Evolutionary conservation across 2,113 vertebrate genomes (phyloP).

Genomic region (Cyphomyrus discorhynchus): DNA sequence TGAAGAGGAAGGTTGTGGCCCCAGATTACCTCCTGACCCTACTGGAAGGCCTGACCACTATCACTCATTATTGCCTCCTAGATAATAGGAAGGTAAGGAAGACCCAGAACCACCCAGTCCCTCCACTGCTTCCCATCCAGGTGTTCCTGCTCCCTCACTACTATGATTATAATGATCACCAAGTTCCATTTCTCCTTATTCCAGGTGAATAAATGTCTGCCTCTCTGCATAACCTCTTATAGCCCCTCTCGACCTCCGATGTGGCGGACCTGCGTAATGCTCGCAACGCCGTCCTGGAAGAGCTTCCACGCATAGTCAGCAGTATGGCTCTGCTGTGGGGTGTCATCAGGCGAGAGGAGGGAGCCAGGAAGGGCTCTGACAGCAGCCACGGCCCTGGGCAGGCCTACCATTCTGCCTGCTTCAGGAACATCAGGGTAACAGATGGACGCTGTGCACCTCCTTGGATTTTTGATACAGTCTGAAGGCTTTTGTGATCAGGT

Average conservation of each 20-base stretch:
- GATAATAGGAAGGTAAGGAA: constrained; percentile 78
- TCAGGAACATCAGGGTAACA: constrained; percentile 84
- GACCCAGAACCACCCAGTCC: background rate
- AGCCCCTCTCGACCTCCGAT: constrained; percentile 64
- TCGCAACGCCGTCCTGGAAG: constrained; percentile 80
- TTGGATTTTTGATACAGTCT: background rate
- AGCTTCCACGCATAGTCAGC: constrained; percentile 76
- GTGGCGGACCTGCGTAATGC: constrained; percentile 77
- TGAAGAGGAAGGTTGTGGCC: constrained; percentile 81
- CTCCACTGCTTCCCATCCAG: background rate
- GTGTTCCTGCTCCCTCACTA: background rate
- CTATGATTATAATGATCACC: background rate
- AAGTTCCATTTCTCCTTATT: background rate
- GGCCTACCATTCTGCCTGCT: constrained; percentile 81
- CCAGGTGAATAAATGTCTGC: background rate
- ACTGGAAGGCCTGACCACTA: constrained; percentile 85
- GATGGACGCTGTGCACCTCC: background rate
- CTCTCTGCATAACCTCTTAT: background rate
- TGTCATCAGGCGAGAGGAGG: constrained; percentile 72
- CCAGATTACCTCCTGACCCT: constrained; percentile 93
- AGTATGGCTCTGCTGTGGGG: constrained; percentile 84
- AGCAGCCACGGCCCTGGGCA: constrained; percentile 60
- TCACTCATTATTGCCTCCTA: constrained; percentile 86
- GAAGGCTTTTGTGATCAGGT: background rate
- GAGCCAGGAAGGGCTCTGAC: constrained; percentile 66